Percentiles rank a stretch among this genome's conserved stretches.
These are phyloP conservation scores for Masnerella sp. DNA, from an alignment of 2,888 invertebrate species.

Conservation along the genomic window DNA sequence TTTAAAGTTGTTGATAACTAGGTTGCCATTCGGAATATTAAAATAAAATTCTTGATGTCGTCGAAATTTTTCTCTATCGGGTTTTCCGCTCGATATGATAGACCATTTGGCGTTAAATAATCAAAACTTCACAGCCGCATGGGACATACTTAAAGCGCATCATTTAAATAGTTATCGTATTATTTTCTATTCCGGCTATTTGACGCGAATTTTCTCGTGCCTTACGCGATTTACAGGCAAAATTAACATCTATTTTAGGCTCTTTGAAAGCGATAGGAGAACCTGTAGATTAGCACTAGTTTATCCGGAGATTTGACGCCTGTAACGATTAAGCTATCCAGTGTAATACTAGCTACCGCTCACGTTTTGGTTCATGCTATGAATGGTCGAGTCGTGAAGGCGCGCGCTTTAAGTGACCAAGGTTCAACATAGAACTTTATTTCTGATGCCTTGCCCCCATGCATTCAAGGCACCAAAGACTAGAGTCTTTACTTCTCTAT, in stretches of 20 bases:
- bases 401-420: too few species aligned
- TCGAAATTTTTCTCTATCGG: conserved; percentile 18
- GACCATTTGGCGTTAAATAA: conserved; percentile 14
- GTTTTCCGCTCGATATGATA: conserved; percentile 7
- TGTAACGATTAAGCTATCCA: too few species aligned
- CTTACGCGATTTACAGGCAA: neutral
- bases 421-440: too few species aligned
- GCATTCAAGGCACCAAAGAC: too few species aligned
- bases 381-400: neutral
- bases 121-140: conserved; percentile 10
- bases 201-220: neutral
- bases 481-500: too few species aligned
- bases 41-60: too few species aligned
- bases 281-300: neutral
- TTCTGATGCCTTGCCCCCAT: too few species aligned
- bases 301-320: too few species aligned
- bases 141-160: conserved; percentile 9
- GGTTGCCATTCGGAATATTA: too few species aligned
- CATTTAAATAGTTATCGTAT: conserved; percentile 5
- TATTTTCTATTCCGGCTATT: neutral
- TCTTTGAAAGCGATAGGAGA: conserved; percentile 1
- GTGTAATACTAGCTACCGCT: neutral
- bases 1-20: too few species aligned
- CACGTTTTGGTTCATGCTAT: neutral
- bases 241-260: conserved; percentile 6